Evolutionary conservation across 2,888 invertebrate species (phyloP).

Genomic region (Eupithecia insigniata): DNA sequence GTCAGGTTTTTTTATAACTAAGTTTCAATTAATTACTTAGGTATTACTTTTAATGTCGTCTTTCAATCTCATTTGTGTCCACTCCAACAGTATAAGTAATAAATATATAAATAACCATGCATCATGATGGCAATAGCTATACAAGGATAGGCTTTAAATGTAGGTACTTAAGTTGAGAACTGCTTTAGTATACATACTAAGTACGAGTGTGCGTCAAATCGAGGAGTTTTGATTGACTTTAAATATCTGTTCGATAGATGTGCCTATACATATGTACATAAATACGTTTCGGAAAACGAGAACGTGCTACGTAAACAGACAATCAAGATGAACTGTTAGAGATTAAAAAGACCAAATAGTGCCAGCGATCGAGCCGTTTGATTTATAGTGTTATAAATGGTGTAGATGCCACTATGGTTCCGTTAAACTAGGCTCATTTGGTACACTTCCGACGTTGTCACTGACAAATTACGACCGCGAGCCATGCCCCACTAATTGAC

Average conservation of each 20-base stretch:
- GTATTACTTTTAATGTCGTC: too few species aligned
- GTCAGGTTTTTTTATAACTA: too few species aligned
- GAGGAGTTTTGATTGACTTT: not conserved
- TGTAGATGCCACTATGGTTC: slow-evolving; percentile 54
- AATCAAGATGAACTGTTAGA: slow-evolving; percentile 27
- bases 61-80: not conserved
- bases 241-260: not conserved
- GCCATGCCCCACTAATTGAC: slow-evolving; percentile 72
- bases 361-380: slow-evolving; percentile 41
- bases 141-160: too few species aligned
- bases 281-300: not conserved
- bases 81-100: not conserved
- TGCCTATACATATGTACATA: too few species aligned
- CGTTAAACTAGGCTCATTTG: slow-evolving; percentile 66
- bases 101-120: too few species aligned
- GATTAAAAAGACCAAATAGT: slow-evolving; percentile 30
- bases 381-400: slow-evolving; percentile 44
- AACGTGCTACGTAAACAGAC: not conserved
- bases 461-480: slow-evolving; percentile 76
- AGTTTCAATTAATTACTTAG: too few species aligned
- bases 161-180: not conserved
- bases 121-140: too few species aligned
- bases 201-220: not conserved
- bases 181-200: not conserved
- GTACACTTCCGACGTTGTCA: slow-evolving; percentile 79